Evolutionary conservation across 2,797 vertebrate genomes (phyloP).

Genomic region (Heliangelus exortis): DNA sequence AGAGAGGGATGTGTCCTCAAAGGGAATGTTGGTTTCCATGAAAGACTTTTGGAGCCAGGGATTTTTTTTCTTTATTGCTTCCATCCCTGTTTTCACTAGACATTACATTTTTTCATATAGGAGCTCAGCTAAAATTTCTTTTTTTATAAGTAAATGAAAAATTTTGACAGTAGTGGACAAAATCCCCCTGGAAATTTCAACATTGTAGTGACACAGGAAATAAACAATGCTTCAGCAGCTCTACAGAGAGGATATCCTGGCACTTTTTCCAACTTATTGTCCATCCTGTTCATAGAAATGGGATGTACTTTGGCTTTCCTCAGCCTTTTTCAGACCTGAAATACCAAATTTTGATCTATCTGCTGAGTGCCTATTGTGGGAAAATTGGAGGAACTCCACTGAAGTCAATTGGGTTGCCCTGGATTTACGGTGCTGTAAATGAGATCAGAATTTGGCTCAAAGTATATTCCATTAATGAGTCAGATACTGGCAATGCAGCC

Average conservation of each 20-base stretch:
- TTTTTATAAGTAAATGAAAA: not conserved
- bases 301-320: conserved; percentile 41
- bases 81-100: not conserved
- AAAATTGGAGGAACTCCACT: conserved; percentile 66
- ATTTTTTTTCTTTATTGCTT: not conserved
- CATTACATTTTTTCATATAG: not conserved
- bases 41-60: not conserved
- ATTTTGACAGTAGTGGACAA: not conserved
- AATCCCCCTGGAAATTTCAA: not conserved
- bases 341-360: conserved; percentile 38
- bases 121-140: not conserved
- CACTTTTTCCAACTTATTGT: not conserved
- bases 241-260: not conserved
- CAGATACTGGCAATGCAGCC: conserved; percentile 62
- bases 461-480: conserved; percentile 69
- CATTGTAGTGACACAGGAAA: not conserved
- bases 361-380: conserved; percentile 55
- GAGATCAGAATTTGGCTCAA: conserved; percentile 72
- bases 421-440: conserved; percentile 67
- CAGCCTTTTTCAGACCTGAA: conserved; percentile 24
- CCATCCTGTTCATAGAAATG: not conserved
- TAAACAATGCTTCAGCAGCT: not conserved
- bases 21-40: not conserved
- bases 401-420: conserved; percentile 65
- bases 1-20: not conserved